Percentiles rank a stretch among this genome's conserved stretches.
These are phyloP conservation scores for Catocala sponsa DNA, from an alignment of 2,888 invertebrate species.

Conservation along the genomic window DNA sequence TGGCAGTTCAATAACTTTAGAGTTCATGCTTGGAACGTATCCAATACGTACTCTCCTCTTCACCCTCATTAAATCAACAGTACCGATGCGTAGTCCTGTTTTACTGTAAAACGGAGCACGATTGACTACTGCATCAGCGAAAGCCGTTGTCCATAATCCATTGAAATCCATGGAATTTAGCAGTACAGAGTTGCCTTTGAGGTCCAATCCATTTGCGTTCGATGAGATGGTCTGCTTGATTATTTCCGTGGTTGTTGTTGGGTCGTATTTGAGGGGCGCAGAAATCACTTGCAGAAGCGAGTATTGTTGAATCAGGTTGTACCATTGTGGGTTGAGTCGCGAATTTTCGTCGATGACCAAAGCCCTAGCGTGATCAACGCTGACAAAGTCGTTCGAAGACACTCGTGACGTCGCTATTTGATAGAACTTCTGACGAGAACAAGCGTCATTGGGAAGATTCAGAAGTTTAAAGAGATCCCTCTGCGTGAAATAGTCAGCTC, in stretches of 20 bases:
- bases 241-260: constrained; percentile 17
- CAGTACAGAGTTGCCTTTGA: constrained; percentile 50
- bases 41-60: constrained; percentile 34
- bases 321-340: constrained; percentile 42
- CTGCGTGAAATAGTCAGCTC: constrained; percentile 29
- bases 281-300: constrained; percentile 28
- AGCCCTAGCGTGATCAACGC: constrained; percentile 35
- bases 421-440: constrained; percentile 44
- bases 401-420: constrained; percentile 29
- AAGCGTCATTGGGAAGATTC: constrained; percentile 43
- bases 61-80: constrained; percentile 48
- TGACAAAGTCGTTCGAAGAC: constrained; percentile 25
- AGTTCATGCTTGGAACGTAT: constrained; percentile 12
- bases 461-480: constrained; percentile 44
- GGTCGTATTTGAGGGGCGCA: constrained; percentile 37
- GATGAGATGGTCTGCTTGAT: constrained; percentile 32
- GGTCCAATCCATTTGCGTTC: constrained; percentile 24
- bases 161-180: constrained; percentile 47
- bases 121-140: constrained; percentile 36
- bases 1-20: constrained; percentile 43
- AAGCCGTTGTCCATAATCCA: constrained; percentile 48
- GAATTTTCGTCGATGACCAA: constrained; percentile 45
- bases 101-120: constrained; percentile 44
- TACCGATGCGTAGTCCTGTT: constrained; percentile 37
- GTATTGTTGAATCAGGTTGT: constrained; percentile 30